phyloP scores from a whole-genome alignment of 2,113 vertebrate genomes.

The Echinops telfairi region DNA sequence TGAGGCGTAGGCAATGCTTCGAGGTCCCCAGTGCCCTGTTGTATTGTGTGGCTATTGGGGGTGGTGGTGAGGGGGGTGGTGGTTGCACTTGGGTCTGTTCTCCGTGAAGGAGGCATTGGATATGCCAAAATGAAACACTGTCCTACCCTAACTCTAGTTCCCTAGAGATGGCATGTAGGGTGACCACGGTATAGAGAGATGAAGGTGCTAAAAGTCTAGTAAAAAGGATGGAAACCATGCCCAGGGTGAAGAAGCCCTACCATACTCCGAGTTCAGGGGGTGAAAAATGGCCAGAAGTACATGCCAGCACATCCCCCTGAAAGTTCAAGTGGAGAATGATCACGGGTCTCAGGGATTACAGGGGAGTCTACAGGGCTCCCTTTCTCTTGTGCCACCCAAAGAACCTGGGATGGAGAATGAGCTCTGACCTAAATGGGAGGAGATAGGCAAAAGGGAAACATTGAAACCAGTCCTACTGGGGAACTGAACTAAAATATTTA shows the following conservation, averaged over 20 bases:
- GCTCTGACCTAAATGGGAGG: slow-evolving; percentile 1
- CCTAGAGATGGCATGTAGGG: background rate
- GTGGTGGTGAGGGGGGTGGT: background rate
- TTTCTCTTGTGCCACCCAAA: background rate
- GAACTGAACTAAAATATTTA: slow-evolving; percentile 19
- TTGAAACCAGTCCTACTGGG: slow-evolving; percentile 27
- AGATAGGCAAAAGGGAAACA: slow-evolving; percentile 22
- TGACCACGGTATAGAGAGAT: background rate
- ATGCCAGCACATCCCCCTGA: background rate
- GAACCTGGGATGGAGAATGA: background rate
- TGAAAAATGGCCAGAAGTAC: background rate
- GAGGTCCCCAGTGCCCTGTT: background rate
- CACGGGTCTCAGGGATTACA: background rate
- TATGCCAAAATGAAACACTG: background rate
- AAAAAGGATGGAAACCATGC: background rate
- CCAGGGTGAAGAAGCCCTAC: background rate
- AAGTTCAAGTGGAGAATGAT: background rate
- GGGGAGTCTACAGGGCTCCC: background rate
- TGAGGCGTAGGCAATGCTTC: background rate
- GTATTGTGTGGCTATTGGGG: background rate
- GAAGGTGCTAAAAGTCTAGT: background rate
- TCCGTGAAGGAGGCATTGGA: background rate
- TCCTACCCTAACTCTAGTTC: background rate
- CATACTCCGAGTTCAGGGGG: background rate
- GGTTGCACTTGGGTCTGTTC: background rate